Evolutionary conservation across 2,113 vertebrate species (phyloP).

Genomic region (Microtus oregoni): DNA sequence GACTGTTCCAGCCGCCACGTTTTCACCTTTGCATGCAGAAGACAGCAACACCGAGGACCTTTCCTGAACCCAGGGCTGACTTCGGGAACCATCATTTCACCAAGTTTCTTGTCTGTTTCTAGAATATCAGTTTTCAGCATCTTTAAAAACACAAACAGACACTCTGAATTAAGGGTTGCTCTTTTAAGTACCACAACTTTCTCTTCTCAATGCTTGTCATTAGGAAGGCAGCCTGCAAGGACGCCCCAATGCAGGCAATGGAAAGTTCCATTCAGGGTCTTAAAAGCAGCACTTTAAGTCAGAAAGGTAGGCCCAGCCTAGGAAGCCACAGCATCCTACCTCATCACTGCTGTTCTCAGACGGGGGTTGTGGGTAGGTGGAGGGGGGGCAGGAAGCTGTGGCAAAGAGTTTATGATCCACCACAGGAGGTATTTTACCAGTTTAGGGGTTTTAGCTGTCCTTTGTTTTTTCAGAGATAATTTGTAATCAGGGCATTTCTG

Average conservation of each 20-base stretch:
- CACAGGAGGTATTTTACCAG: background rate
- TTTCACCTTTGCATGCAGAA: background rate
- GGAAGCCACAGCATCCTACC: background rate
- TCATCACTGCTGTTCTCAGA: background rate
- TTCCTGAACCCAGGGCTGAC: background rate
- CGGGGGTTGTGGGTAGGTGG: background rate
- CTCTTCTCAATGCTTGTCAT: background rate
- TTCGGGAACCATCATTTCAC: background rate
- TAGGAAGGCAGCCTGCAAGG: background rate
- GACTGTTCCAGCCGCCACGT: conserved; percentile 68
- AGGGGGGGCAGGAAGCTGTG: background rate
- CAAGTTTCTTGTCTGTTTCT: background rate
- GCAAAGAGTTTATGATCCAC: background rate
- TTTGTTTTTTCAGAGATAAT: background rate
- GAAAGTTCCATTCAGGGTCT: background rate
- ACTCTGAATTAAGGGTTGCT: background rate
- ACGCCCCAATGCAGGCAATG: background rate
- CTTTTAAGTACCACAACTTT: background rate
- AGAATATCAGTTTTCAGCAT: background rate
- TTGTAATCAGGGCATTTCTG: conserved; percentile 29
- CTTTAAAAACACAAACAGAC: background rate
- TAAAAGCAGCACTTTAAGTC: background rate
- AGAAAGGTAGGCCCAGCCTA: conserved; percentile 2
- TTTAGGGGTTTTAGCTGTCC: background rate
- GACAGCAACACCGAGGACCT: background rate